Base-by-base conservation (phyloP, 2,113 vertebrate genomes). In the Hippocampus guttulatus region DNA sequence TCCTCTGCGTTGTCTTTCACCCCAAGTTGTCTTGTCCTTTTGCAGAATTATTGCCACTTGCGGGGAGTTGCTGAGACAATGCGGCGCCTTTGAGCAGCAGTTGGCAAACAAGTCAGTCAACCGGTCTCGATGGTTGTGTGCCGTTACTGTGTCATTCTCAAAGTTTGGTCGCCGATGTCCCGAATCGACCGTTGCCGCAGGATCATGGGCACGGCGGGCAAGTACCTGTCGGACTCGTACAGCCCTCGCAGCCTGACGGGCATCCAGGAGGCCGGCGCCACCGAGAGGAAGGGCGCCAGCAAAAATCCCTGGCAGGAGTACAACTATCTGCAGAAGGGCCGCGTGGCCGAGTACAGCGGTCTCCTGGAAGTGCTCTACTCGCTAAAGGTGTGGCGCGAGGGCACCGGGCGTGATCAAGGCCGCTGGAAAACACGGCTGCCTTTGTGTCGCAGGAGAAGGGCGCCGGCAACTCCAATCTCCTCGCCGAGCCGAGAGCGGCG, bases 251-350 rank as follows among this genome's bases (percentile, higher is more conserved):
- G 94, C 83, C 91, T 99, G 82, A 89, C 93, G 0, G 93, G 94
- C 55, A 92, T 97, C 74, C 96, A 96, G 81, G 96, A 98, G 18
- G 81, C 85, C 74, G 85, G 92, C 77, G 81, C 90, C 75, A 73
- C 90, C 0, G 97, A 99, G 67, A 94, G 92, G 89, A 96, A 92
- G 88, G 91, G 79, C 64, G 70, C 88, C 3, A n/a, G 85, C 76
- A 95, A 90, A 87, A 99, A 97, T 80, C 97, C 97, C 2, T 99
- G 97, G 97, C 97, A 97, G 83, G 97, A 99, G 3, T 94, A 96
- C 84, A 98, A 97, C 88, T 99, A 97, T 70, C 94, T 99, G 8
- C 92, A 95, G 90, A 95, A 93, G 78, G 95, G 94, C 51, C 94
- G 91, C 75, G 90, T 92, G 0, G 92, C 90, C 0, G 95, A 97